Conservation (phyloP, 2,888 invertebrate species). For the Chrysotoxum bicinctum region DNA sequence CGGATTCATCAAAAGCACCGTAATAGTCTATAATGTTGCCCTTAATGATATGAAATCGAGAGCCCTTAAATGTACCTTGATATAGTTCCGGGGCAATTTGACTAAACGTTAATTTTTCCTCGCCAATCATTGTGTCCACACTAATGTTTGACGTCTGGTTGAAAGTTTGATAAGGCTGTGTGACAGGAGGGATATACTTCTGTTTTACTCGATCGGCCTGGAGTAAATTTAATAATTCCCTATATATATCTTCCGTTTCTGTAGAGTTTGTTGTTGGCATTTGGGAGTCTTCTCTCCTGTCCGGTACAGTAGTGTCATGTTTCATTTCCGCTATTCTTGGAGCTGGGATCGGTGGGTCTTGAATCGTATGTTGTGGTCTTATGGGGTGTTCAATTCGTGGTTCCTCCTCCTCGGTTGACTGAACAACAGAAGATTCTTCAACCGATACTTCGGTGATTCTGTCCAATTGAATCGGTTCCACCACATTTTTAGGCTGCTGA, state of each 20-base stretch:
- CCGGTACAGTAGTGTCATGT: not conserved
- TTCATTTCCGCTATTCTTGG: not conserved
- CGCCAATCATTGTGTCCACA: not conserved
- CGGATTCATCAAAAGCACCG: not conserved
- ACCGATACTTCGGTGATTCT: not conserved
- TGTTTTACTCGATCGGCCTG: not conserved
- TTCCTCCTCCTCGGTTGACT: not conserved
- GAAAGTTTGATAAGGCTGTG: not conserved
- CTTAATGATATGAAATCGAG: not conserved
- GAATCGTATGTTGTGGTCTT: not conserved
- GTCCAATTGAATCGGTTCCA: slow-evolving; percentile 29
- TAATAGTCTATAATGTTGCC: not conserved
- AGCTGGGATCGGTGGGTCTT: not conserved
- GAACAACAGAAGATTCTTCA: slow-evolving; percentile 6
- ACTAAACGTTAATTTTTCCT: not conserved
- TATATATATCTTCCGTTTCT: not conserved
- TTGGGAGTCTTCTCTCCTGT: not conserved
- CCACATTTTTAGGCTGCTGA: slow-evolving; percentile 23
- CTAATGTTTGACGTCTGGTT: not conserved
- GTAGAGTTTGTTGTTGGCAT: not conserved
- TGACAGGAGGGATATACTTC: not conserved
- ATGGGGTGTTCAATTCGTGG: not conserved
- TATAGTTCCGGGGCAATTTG: not conserved
- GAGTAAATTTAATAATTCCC: not conserved
- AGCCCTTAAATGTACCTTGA: slow-evolving; percentile 7